Evolutionary conservation across 2,888 invertebrate species (phyloP).

Genomic region (Brachyopa scutellaris): DNA sequence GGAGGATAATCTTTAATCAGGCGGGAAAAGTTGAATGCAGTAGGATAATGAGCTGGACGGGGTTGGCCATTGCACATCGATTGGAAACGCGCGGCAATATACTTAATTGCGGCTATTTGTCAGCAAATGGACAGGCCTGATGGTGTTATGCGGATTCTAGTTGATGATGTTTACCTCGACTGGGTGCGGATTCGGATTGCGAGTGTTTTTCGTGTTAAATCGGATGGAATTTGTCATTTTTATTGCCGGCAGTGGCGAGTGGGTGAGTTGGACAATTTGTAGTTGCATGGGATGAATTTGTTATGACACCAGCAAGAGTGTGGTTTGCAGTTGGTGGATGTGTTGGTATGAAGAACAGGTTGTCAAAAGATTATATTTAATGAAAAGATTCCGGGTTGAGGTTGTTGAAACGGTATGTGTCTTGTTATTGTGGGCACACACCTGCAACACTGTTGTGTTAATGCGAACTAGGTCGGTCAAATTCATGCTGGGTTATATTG

Average conservation of each 20-base stretch:
- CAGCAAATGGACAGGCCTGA: constrained; percentile 3
- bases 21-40: constrained; percentile 38
- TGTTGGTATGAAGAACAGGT: no score
- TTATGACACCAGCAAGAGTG: constrained; percentile 53
- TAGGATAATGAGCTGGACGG: constrained; percentile 52
- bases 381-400: no score
- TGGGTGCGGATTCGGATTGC: constrained; percentile 29
- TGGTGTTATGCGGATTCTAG: constrained; percentile 35
- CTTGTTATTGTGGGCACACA: no score
- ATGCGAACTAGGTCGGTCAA: no score
- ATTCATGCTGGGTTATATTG: no score
- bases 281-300: constrained; percentile 39
- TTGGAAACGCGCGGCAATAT: constrained; percentile 5
- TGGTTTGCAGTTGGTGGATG: constrained; percentile 45
- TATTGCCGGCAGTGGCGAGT: constrained; percentile 47
- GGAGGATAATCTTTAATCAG: constrained; percentile 57
- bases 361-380: no score
- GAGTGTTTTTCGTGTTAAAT: constrained; percentile 53
- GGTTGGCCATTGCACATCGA: neutral
- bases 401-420: no score
- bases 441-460: no score
- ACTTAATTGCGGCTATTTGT: constrained; percentile 2
- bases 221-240: constrained; percentile 68
- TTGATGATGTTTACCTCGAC: constrained; percentile 37
- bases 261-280: constrained; percentile 64